Percentiles rank a stretch among this genome's conserved stretches.
Conservation (phyloP, 2,797 vertebrate genomes). For the Enteromius unitaeniatus region DNA sequence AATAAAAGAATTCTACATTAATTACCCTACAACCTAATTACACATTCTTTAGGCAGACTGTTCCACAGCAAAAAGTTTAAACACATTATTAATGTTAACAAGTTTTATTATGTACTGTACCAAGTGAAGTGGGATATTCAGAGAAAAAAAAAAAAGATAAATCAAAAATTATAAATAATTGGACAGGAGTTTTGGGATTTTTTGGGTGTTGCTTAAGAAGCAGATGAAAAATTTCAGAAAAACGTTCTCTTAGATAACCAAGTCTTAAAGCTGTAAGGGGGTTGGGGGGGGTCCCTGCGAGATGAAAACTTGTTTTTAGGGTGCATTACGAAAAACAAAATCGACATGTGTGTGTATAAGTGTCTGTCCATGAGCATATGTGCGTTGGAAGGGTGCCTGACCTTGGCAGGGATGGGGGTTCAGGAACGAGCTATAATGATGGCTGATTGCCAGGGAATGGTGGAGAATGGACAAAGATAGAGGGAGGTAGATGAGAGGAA, state of each 20-base stretch:
- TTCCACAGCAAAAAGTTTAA: conserved; percentile 1
- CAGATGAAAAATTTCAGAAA: background rate
- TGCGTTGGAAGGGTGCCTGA: conserved; percentile 75
- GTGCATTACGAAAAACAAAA: conserved; percentile 63
- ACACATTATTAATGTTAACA: background rate
- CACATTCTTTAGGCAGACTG: conserved; percentile 15
- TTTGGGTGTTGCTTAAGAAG: background rate
- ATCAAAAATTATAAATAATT: too few species aligned
- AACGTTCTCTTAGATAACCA: background rate
- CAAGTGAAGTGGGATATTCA: background rate
- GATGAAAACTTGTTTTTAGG: background rate
- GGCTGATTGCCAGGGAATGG: conserved; percentile 81
- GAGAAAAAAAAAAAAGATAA: background rate
- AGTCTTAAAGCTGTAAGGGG: background rate
- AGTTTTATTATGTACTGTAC: background rate
- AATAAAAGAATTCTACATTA: background rate
- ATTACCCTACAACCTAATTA: conserved; percentile 26
- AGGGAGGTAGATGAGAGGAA: conserved; percentile 45
- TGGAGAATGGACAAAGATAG: conserved; percentile 69
- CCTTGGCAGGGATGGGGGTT: conserved; percentile 81
- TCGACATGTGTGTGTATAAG: background rate
- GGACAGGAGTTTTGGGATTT: background rate
- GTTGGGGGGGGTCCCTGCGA: background rate
- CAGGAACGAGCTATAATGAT: conserved; percentile 83
- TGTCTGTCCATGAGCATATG: conserved; percentile 46